Conservation (phyloP, 2,888 invertebrate genomes). For the Sinhomidia bicolor region DNA sequence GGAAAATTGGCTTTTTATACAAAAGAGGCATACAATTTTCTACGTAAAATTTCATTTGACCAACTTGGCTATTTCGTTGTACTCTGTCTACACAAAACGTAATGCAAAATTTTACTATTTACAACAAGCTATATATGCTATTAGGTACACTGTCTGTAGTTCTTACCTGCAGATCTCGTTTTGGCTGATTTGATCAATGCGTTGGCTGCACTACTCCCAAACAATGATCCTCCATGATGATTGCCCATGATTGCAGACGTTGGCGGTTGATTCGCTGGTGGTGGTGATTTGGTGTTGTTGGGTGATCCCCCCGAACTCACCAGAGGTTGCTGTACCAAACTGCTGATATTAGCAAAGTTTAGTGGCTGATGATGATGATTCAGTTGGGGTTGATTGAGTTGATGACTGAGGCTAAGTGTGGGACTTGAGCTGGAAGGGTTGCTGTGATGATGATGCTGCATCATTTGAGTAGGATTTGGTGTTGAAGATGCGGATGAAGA, state of each 20-base stretch:
- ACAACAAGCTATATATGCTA: neutral
- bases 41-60: too few species aligned
- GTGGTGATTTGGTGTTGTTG: constrained; percentile 64
- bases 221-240: constrained; percentile 60
- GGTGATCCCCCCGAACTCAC: constrained; percentile 76
- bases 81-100: neutral
- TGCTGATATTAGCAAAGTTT: constrained; percentile 78
- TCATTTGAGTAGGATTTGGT: constrained; percentile 72
- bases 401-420: constrained; percentile 74
- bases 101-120: neutral
- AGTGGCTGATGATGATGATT: constrained; percentile 75
- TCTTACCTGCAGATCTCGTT: constrained; percentile 71
- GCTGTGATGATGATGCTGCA: constrained; percentile 72
- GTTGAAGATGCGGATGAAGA: constrained; percentile 67
- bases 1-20: neutral
- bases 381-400: constrained; percentile 69
- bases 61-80: neutral
- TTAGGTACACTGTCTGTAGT: neutral
- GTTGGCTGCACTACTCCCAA: constrained; percentile 59
- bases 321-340: constrained; percentile 77
- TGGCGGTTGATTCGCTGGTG: constrained; percentile 46
- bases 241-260: constrained; percentile 59
- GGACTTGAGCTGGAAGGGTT: constrained; percentile 76
- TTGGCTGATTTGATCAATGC: constrained; percentile 66
- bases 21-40: neutral